These are phyloP conservation scores for Xanthia icteritia DNA, from an alignment of 2,888 invertebrate genomes.

Conservation along the genomic window DNA sequence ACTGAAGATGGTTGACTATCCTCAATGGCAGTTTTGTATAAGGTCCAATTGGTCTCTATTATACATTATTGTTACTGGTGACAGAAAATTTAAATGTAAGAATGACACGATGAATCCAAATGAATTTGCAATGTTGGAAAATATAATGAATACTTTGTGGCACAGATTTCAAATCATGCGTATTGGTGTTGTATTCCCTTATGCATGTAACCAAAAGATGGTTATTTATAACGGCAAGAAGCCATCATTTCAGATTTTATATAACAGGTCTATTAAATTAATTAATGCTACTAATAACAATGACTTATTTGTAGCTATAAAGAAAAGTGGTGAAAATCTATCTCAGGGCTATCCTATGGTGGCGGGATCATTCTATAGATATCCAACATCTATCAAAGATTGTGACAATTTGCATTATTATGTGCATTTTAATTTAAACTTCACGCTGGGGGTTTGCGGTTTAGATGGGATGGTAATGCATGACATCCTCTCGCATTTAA, in stretches of 20 bases:
- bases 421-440: conserved; percentile 56
- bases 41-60: conserved; percentile 68
- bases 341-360: conserved; percentile 72
- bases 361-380: conserved; percentile 73
- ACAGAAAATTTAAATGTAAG: conserved; percentile 65
- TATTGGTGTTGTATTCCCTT: conserved; percentile 71
- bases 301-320: conserved; percentile 47
- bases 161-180: conserved; percentile 65
- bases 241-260: conserved; percentile 56
- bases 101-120: conserved; percentile 63
- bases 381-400: conserved; percentile 74
- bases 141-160: conserved; percentile 75
- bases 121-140: conserved; percentile 61
- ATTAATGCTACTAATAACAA: conserved; percentile 53
- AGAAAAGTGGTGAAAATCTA: conserved; percentile 52
- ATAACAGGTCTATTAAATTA: conserved; percentile 72
- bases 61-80: conserved; percentile 68
- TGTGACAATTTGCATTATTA: conserved; percentile 70
- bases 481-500: conserved; percentile 71
- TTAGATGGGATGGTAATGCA: conserved; percentile 76
- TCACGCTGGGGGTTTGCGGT: conserved; percentile 73
- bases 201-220: conserved; percentile 69
- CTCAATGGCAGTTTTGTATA: conserved; percentile 28
- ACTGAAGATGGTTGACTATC: conserved; percentile 45
- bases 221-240: conserved; percentile 69